These are phyloP conservation scores for Cyanoramphus novaezelandiae DNA, from an alignment of 2,113 vertebrate genomes.

Conservation along the genomic window DNA sequence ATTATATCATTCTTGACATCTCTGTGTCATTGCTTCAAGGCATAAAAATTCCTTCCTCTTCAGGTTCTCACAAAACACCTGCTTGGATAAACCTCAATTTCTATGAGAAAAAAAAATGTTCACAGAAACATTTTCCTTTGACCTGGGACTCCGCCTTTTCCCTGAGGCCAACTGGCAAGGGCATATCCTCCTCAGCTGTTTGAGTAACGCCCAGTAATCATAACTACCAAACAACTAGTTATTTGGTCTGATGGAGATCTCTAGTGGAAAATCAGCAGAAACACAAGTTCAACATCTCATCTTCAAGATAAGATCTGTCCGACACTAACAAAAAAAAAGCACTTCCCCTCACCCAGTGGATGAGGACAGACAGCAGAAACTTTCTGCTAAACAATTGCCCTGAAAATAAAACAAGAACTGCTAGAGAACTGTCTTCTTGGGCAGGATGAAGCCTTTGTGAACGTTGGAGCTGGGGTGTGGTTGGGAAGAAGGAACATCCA, in stretches of 20 bases:
- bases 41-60: slow-evolving; percentile 63
- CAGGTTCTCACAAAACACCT: slow-evolving; percentile 64
- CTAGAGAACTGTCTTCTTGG: neutral
- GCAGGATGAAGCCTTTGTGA: neutral
- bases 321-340: neutral
- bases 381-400: neutral
- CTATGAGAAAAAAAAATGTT: slow-evolving; percentile 37
- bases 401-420: neutral
- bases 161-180: slow-evolving; percentile 48
- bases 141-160: slow-evolving; percentile 56
- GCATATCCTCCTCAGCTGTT: slow-evolving; percentile 30
- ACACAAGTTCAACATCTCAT: slow-evolving; percentile 19
- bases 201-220: slow-evolving; percentile 18
- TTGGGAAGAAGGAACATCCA: neutral
- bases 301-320: neutral
- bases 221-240: slow-evolving; percentile 7
- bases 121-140: slow-evolving; percentile 63
- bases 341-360: rapidly evolving
- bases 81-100: slow-evolving; percentile 59
- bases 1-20: slow-evolving; percentile 41
- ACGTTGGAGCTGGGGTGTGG: neutral
- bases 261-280: slow-evolving; percentile 71
- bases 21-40: slow-evolving; percentile 39
- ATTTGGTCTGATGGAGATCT: slow-evolving; percentile 58
- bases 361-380: neutral